phyloP scores from a whole-genome alignment of 2,888 invertebrate genomes.

The Cryptocephalus moraei region DNA sequence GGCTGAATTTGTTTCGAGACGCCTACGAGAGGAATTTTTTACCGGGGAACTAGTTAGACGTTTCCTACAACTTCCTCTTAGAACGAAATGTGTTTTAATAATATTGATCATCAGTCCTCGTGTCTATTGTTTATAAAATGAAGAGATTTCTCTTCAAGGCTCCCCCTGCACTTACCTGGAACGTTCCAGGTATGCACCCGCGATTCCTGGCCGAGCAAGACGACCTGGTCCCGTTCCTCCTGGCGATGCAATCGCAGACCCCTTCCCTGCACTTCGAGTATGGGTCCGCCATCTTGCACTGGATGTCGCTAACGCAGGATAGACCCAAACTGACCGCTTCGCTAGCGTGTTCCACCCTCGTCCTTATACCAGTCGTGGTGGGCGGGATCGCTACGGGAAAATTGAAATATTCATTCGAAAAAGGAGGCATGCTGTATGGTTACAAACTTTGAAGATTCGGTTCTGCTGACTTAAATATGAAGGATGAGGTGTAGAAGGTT shows the following conservation, averaged over 20 bases:
- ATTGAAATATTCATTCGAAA: not conserved
- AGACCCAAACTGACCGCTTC: slow-evolving; percentile 64
- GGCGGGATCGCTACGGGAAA: slow-evolving; percentile 19
- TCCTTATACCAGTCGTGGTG: slow-evolving; percentile 29
- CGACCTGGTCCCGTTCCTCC: slow-evolving; percentile 46
- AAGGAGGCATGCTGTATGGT: too few species aligned
- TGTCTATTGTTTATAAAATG: too few species aligned
- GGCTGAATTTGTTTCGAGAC: too few species aligned
- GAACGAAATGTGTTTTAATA: not conserved
- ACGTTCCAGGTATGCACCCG: slow-evolving; percentile 77
- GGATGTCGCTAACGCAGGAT: slow-evolving; percentile 61
- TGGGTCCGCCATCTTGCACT: slow-evolving; percentile 72
- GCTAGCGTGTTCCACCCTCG: slow-evolving; percentile 38
- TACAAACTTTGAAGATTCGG: too few species aligned
- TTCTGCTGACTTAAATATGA: too few species aligned
- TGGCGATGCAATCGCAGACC: slow-evolving; percentile 64
- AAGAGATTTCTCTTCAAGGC: too few species aligned
- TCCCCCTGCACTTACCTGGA: slow-evolving; percentile 55
- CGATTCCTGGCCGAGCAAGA: slow-evolving; percentile 59
- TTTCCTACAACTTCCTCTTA: too few species aligned
- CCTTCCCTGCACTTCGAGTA: slow-evolving; percentile 65
- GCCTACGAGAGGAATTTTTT: too few species aligned
- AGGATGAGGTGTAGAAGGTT: too few species aligned
- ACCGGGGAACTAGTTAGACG: too few species aligned
- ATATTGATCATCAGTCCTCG: too few species aligned